Evolutionary conservation across 2,797 vertebrate genomes (phyloP), one percentile per base, ranked within the genome.

Genomic region (Parauchenoglanis ngamensis): DNA sequence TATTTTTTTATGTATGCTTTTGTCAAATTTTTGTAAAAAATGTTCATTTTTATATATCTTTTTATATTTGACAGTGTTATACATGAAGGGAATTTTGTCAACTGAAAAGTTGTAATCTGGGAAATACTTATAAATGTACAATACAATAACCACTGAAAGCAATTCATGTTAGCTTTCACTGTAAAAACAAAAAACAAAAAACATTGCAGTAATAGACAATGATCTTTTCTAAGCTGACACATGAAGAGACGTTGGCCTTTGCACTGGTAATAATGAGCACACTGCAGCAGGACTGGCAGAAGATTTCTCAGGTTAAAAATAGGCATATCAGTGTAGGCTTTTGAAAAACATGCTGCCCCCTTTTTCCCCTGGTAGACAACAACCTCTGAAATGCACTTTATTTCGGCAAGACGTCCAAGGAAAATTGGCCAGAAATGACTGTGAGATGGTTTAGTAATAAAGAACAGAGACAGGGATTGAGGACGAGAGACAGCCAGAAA

Each of bases 291-390:
- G 73, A 78, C 28, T 19, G 4, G 28, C 59, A 19, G 65, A 81
- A 72, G 68, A 72, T 57, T 72, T 80, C 54, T 72, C 25, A 21
- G 31, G 68, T 52, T 67, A 80, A 73, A 82, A 82, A 83, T 76
- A 83, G 68, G 61, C 35, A 59, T 76, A 78, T 84, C 86, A 75
- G 86, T 87, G 46, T 75, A 56, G 44, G 86, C 70, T 76, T 82
- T 77, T 44, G 44, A 81, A 82, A 57, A 70, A 75, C 80, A 67
- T 52, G 8, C 44, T 28, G 21, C 31, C 23, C 49, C n/a, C n/a
- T 86, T 72, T 13, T 7, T 15, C 21, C 19, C 56, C 78, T 12
- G 13, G 17, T 28, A 82, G 70, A 40, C 7, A 82, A 82, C 40
- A 82, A 52, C 21, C 40, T 35, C n/a, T 12, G 68, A 87, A 61